Conservation (phyloP, 2,113 vertebrate genomes). For the Chascanopsetta lugubris region DNA sequence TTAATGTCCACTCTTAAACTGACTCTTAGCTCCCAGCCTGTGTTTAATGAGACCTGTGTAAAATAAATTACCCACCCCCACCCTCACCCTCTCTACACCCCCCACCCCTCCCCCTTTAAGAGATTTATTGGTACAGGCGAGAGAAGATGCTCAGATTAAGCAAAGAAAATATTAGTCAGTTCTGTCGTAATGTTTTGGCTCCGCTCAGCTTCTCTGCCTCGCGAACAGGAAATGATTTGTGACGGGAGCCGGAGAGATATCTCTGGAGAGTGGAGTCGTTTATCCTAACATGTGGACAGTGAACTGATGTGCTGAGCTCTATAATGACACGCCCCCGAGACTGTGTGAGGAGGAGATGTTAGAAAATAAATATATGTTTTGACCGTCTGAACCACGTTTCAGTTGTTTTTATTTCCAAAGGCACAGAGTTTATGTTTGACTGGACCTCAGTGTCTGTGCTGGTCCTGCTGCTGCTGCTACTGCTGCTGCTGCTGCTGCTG, state of each 20-base stretch:
- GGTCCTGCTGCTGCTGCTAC: slow-evolving; percentile 6
- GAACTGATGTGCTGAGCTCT: slow-evolving; percentile 22
- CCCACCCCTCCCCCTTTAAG: too few relatives aligned
- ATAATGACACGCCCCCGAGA: slow-evolving; percentile 37
- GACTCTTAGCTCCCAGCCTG: slow-evolving; percentile 17
- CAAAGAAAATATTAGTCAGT: slow-evolving; percentile 29
- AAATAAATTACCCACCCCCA: not conserved
- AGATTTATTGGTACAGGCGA: slow-evolving; percentile 5
- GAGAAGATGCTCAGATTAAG: slow-evolving; percentile 25
- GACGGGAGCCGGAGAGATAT: slow-evolving; percentile 16
- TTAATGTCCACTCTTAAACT: slow-evolving; percentile 23
- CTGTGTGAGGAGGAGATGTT: slow-evolving; percentile 22
- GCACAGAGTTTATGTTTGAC: not conserved
- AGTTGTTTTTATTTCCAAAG: slow-evolving; percentile 21
- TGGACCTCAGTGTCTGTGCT: slow-evolving; percentile 4
- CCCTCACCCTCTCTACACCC: slow-evolving; percentile 10
- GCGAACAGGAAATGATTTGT: slow-evolving; percentile 20
- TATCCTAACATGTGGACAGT: slow-evolving; percentile 25
- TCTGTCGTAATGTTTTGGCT: slow-evolving; percentile 23
- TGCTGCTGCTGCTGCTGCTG: slow-evolving; percentile 28
- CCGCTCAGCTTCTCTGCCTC: slow-evolving; percentile 7
- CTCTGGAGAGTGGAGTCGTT: slow-evolving; percentile 24
- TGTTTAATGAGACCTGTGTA: slow-evolving; percentile 10
- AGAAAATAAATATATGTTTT: slow-evolving; percentile 45
- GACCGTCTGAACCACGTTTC: slow-evolving; percentile 6